Percentiles rank a stretch among this genome's conserved stretches.
Evolutionary conservation across 2,888 invertebrate genomes (phyloP).

Genomic region (Bedellia somnulentella): DNA sequence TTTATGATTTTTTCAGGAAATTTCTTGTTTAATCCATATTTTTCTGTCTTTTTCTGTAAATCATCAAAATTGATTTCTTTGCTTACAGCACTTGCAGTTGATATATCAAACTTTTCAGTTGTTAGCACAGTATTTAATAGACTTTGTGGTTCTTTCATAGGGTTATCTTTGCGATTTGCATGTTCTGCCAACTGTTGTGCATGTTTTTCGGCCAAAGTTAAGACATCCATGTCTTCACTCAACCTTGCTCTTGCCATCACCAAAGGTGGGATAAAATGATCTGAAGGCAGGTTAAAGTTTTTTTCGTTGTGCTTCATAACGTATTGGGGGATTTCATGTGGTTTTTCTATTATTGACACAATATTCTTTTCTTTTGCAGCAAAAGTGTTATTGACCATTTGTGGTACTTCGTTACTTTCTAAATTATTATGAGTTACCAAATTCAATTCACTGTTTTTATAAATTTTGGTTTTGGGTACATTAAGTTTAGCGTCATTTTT

Average conservation of each 20-base stretch:
- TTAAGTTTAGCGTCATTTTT: no score
- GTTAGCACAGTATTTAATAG: constrained; percentile 11
- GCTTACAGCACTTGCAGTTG: no score
- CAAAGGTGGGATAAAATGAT: constrained; percentile 52
- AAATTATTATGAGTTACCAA: constrained; percentile 33
- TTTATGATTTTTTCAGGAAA: no score
- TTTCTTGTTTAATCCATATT: no score
- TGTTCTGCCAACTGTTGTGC: constrained; percentile 42
- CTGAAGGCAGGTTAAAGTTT: constrained; percentile 50
- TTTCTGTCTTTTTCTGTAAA: no score
- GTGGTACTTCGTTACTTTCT: constrained; percentile 38
- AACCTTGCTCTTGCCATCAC: constrained; percentile 56
- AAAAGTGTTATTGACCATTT: constrained; percentile 22
- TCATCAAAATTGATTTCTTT: no score
- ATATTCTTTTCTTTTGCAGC: constrained; percentile 29
- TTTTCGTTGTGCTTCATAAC: constrained; percentile 48
- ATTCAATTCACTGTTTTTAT: no score
- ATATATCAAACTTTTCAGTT: constrained; percentile 11
- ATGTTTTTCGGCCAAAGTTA: constrained; percentile 50
- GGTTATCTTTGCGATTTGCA: constrained; percentile 15
- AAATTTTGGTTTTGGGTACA: no score
- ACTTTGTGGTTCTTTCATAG: constrained; percentile 13
- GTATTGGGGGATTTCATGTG: no score
- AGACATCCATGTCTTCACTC: constrained; percentile 50
- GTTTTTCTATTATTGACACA: constrained; percentile 36